Base-by-base conservation (phyloP, 2,888 invertebrate species). In the Dusona sp. region DNA sequence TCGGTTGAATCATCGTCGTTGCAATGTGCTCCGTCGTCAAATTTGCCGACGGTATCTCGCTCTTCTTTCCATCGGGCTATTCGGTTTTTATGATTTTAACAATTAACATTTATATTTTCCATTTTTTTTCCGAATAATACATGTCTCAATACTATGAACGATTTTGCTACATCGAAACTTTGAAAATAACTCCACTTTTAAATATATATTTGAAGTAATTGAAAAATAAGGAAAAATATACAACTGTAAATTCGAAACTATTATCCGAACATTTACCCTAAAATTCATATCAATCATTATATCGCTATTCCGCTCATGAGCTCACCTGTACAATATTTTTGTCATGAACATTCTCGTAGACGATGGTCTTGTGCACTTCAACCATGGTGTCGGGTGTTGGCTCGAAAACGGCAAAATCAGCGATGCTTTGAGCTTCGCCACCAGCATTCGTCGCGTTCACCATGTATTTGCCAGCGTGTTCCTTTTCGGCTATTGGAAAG, bases 351-450 rank as follows among this genome's bases (percentile, higher is more conserved):
- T 96, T 95, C 92, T 96, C 96, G 90, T 96, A 96, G 67, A 96
- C 95, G 51, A 96, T 95, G 13, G 96, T 96, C 93, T 96, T 96
- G 54, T 96, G 96, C 70, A 96, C 96, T 93, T 96, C 96, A 22
- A 96, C 95, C 96, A 96, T 95, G 19, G 96, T 96, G 88, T 96
- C 96, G 0, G 96, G 96, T 7, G 96, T 96, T 75, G 96, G 96
- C 91, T 97, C 97, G 87, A 96, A 95, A 51, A 97, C 97, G 83
- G 96, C 96, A 89, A 97, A 96, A 92, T 97, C 97, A 11, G 97
- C 97, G 88, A 97, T 97, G 93, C 97, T 97, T 92, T 97, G 96
- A n/a, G 97, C 97, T 94, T 97, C 97, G n/a, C 97, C 97, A 25
- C 97, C 97, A 75, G 96, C 95, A 92, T 97, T 97, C 0, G 95